phyloP scores from a whole-genome alignment of 2,888 invertebrate genomes.

The Chelonus formosanus region DNA sequence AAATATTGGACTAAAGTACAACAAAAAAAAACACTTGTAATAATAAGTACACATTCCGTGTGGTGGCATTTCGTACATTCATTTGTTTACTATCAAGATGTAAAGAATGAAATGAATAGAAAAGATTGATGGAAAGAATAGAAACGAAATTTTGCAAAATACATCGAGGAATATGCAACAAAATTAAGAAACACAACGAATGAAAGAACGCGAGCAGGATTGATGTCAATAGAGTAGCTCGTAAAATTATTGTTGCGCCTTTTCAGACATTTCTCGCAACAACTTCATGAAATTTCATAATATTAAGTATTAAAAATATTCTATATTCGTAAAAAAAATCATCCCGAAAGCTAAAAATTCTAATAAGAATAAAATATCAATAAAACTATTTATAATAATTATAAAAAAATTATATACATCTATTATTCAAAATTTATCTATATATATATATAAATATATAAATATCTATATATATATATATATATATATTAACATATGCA shows the following conservation, averaged over 20 bases:
- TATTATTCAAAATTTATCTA: no score
- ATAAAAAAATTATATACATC: no score
- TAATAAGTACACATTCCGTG: slow-evolving; percentile 3
- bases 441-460: slow-evolving; percentile 33
- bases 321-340: slow-evolving; percentile 19
- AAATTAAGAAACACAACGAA: background rate
- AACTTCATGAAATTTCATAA: slow-evolving; percentile 66
- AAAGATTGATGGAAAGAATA: background rate
- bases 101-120: no score
- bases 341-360: slow-evolving; percentile 37
- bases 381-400: background rate
- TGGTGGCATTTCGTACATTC: slow-evolving; percentile 6
- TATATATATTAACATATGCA: slow-evolving; percentile 24
- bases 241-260: slow-evolving; percentile 51
- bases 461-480: slow-evolving; percentile 44
- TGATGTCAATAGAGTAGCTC: slow-evolving; percentile 22
- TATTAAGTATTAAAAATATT: slow-evolving; percentile 40
- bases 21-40: slow-evolving; percentile 15
- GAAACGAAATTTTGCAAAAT: background rate
- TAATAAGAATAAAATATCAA: slow-evolving; percentile 31
- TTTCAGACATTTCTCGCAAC: slow-evolving; percentile 53
- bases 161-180: background rate
- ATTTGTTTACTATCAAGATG: background rate
- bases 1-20: background rate
- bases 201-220: slow-evolving; percentile 26